Evolutionary conservation across 2,888 invertebrate genomes (phyloP).

Genomic region (Empis livida): DNA sequence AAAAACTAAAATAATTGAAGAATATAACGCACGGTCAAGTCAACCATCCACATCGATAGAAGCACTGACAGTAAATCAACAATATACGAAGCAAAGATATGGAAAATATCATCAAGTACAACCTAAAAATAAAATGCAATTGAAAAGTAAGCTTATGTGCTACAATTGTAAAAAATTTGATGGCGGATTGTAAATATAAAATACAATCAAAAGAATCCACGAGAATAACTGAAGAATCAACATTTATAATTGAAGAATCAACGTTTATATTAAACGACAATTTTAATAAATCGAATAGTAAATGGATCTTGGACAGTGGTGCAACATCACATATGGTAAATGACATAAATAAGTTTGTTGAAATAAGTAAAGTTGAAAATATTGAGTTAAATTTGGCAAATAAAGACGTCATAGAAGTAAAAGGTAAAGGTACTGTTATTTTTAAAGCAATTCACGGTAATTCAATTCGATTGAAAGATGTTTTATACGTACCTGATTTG

Average conservation of each 20-base stretch:
- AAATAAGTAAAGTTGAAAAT: neutral
- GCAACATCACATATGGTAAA: conserved; percentile 6
- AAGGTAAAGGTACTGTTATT: neutral
- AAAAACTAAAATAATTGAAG: conserved; percentile 1
- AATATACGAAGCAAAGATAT: no score
- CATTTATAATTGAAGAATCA: neutral
- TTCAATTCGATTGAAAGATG: neutral
- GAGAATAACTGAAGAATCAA: neutral
- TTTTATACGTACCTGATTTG: conserved; percentile 1
- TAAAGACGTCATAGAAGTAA: neutral
- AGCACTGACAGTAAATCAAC: conserved; percentile 1
- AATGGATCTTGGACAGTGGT: conserved; percentile 5
- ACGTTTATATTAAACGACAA: neutral
- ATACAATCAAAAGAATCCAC: neutral
- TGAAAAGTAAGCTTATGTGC: neutral
- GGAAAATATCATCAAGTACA: no score
- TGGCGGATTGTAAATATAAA: conserved; percentile 4
- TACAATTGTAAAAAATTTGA: conserved; percentile 4
- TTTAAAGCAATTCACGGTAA: no score
- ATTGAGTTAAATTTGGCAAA: neutral
- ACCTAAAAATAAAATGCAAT: no score
- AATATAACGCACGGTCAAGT: conserved; percentile 2
- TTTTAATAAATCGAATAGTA: neutral
- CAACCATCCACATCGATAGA: neutral
- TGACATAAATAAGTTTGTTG: neutral